Conservation (phyloP, 1,140 invertebrate genomes). For the Agrilus planipennis region DNA sequence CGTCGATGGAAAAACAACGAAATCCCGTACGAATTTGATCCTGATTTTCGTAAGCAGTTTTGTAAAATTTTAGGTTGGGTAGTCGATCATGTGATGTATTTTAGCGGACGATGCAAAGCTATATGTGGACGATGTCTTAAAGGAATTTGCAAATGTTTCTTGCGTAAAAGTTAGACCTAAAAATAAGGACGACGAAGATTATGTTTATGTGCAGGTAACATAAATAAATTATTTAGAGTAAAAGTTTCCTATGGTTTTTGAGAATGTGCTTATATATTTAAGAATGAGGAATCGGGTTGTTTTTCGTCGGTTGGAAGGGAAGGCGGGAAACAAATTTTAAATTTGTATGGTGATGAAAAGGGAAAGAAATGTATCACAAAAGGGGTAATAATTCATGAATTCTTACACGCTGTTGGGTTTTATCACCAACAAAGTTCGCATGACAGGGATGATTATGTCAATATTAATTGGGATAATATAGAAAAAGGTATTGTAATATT, state of each 20-base stretch:
- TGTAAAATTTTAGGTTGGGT: background rate
- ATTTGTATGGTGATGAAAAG: background rate
- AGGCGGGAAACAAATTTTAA: background rate
- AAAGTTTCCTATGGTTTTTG: too few species aligned
- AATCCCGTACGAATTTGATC: constrained; percentile 28
- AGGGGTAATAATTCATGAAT: constrained; percentile 8
- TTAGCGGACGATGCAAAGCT: background rate
- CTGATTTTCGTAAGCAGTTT: constrained; percentile 9
- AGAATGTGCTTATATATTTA: too few species aligned
- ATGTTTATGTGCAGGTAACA: constrained; percentile 44
- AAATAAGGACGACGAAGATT: constrained; percentile 46
- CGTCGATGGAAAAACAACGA: constrained; percentile 28
- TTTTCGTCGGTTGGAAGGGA: background rate
- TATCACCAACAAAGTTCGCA: constrained; percentile 9
- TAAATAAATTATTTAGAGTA: too few species aligned
- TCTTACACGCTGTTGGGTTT: constrained; percentile 10
- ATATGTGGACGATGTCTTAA: background rate
- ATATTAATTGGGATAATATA: constrained; percentile 10
- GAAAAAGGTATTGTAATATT: constrained; percentile 40
- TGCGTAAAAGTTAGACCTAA: constrained; percentile 31
- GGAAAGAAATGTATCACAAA: constrained; percentile 5
- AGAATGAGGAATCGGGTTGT: too few species aligned
- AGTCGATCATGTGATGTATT: background rate
- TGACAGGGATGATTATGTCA: constrained; percentile 9
- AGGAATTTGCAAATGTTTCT: constrained; percentile 3